These are phyloP conservation scores for Psophia crepitans DNA, from an alignment of 2,113 vertebrate genomes.

Conservation along the genomic window DNA sequence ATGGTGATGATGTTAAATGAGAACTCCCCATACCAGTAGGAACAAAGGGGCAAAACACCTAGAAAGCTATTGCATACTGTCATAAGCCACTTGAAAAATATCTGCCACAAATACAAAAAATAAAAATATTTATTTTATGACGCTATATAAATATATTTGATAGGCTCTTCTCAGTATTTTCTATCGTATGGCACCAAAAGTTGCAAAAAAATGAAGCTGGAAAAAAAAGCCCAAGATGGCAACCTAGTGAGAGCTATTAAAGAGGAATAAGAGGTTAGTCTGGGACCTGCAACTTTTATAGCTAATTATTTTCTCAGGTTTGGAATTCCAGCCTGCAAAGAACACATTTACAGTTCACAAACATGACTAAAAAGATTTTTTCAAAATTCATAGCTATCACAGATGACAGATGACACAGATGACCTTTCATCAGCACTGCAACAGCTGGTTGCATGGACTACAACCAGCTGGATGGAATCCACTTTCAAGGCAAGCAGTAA, in stretches of 20 bases:
- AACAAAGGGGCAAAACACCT: not conserved
- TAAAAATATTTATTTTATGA: not conserved
- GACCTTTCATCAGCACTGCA: not conserved
- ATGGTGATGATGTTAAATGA: not conserved
- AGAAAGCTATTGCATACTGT: not conserved
- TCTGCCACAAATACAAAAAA: not conserved
- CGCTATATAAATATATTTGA: not conserved
- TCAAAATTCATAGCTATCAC: constrained; percentile 40
- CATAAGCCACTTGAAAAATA: not conserved
- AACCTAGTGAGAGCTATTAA: not conserved
- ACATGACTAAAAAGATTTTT: constrained; percentile 46
- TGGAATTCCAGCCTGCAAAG: constrained; percentile 19
- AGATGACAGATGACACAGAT: no score
- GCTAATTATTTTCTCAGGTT: constrained; percentile 2
- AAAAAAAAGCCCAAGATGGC: not conserved
- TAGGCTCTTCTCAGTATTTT: not conserved
- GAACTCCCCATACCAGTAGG: not conserved
- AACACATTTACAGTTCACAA: constrained; percentile 23
- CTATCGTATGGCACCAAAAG: not conserved
- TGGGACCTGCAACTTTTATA: not conserved
- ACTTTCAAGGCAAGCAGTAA: not conserved
- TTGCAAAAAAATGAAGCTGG: not conserved
- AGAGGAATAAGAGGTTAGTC: not conserved
- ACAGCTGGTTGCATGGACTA: constrained; percentile 60
- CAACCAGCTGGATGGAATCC: constrained; percentile 35